Base-by-base conservation (phyloP, 2,113 vertebrate genomes). In the Ranitomeya variabilis region DNA sequence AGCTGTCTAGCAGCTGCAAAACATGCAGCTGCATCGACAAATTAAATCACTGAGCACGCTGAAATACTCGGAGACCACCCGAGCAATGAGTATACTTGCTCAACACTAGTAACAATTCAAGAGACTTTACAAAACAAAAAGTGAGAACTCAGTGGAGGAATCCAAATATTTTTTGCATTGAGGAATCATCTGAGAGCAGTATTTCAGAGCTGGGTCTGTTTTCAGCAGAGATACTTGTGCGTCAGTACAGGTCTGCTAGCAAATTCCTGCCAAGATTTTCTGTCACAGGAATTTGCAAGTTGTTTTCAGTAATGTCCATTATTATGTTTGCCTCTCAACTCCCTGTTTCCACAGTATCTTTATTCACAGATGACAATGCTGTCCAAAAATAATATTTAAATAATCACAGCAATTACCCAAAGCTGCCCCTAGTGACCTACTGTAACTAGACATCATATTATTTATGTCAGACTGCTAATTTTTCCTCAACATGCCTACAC, bases 231-330 rank as follows among this genome's bases (percentile, higher is more conserved):
- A 83, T 83, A 51, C 66, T 82, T 74, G 21, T 78, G 62, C 71
- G n/a, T 78, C 59, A 78, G 19, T 37, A 51, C 51, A 86, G 85
- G 71, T 86, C 57, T 77, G 21, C 9, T 18, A 45, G 21, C 9
- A n/a, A 37, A 78, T 52, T 23, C 19, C 59, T 86, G 85, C 85
- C 85, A 86, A 52, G 74, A 78, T 66, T 86, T 86, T 62, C 71
- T 57, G 55, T 78, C 31, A 86, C 55, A 86, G 16, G 12, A 66
- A 79, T 79, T 59, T 77, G 64, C 81, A 54, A 83, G 64, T 15
- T 69, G 81, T 83, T 83, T 83, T 78, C 73, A 64, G 37, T 64
- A 86, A 64, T 4, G 26, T 78, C 62, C 54, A 60, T 10, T 67
- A 80, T 69, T 55, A 59, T 62, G 26, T 78, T 5, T 78, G 26